phyloP scores from a whole-genome alignment of 1,140 invertebrate genomes.

The Pseudachorutes palmiensis region DNA sequence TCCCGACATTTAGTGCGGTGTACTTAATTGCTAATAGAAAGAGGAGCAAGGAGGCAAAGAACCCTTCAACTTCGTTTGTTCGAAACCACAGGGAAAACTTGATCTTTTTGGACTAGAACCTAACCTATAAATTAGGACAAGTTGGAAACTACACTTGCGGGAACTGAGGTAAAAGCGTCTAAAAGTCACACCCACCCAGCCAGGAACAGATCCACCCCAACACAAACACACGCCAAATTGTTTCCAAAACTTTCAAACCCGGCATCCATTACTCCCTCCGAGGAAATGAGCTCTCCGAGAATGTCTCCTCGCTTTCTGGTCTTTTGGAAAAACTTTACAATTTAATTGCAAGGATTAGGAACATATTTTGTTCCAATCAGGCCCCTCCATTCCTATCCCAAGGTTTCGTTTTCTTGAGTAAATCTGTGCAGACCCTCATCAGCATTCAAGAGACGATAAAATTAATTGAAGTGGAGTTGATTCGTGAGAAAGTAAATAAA shows the following conservation, averaged over 20 bases:
- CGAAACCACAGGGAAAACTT: not conserved
- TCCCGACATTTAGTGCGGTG: slow-evolving; percentile 31
- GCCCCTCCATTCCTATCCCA: too few species aligned
- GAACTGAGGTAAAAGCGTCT: not conserved
- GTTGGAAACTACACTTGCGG: slow-evolving; percentile 7
- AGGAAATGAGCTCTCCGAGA: too few species aligned
- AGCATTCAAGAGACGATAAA: too few species aligned
- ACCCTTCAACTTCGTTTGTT: not conserved
- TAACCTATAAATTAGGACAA: slow-evolving; percentile 10
- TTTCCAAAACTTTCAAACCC: not conserved
- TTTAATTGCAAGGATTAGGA: too few species aligned
- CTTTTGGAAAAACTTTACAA: too few species aligned
- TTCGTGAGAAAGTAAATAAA: not conserved
- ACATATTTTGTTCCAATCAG: too few species aligned
- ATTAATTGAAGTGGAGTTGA: not conserved
- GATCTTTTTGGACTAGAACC: not conserved
- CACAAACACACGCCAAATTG: too few species aligned
- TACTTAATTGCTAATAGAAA: slow-evolving; percentile 12
- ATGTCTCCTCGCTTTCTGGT: too few species aligned
- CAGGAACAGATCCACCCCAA: not conserved
- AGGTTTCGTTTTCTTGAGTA: too few species aligned
- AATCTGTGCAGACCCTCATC: too few species aligned
- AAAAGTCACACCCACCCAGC: not conserved
- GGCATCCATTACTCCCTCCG: too few species aligned
- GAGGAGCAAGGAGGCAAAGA: not conserved